Conservation (phyloP, 2,113 vertebrate genomes). For the Odocoileus virginianus region DNA sequence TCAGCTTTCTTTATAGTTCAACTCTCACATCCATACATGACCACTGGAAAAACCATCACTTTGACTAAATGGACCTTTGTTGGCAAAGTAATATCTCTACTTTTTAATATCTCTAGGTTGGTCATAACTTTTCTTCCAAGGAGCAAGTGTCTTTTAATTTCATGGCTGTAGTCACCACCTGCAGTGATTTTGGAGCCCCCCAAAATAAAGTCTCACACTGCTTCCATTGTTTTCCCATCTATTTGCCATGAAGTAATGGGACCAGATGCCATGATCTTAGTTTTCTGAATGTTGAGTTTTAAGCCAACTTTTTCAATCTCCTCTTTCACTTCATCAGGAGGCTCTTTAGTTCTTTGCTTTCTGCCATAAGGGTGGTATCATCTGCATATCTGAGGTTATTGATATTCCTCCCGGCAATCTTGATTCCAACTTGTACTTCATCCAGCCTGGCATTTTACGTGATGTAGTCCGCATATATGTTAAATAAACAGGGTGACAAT, state of each 20-base stretch:
- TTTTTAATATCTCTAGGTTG: neutral
- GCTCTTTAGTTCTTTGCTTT: neutral
- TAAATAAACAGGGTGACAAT: neutral
- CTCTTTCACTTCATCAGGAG: neutral
- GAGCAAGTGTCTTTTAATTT: neutral
- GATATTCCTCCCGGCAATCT: neutral
- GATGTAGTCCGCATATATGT: neutral
- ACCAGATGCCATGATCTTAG: neutral
- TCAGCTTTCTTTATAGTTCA: neutral
- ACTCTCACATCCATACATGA: neutral
- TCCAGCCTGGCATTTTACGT: neutral
- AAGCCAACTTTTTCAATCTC: neutral
- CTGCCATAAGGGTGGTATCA: neutral
- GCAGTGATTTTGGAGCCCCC: neutral
- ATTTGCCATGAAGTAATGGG: neutral
- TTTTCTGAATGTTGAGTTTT: neutral
- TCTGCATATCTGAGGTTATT: neutral
- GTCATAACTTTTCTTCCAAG: neutral
- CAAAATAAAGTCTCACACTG: neutral
- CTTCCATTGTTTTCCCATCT: neutral
- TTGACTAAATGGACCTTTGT: neutral
- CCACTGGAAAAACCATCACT: neutral
- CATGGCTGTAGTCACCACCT: neutral
- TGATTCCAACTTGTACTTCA: neutral
- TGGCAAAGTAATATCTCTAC: neutral